These are phyloP conservation scores for Bombylius major DNA, from an alignment of 2,888 invertebrate genomes.

Conservation along the genomic window DNA sequence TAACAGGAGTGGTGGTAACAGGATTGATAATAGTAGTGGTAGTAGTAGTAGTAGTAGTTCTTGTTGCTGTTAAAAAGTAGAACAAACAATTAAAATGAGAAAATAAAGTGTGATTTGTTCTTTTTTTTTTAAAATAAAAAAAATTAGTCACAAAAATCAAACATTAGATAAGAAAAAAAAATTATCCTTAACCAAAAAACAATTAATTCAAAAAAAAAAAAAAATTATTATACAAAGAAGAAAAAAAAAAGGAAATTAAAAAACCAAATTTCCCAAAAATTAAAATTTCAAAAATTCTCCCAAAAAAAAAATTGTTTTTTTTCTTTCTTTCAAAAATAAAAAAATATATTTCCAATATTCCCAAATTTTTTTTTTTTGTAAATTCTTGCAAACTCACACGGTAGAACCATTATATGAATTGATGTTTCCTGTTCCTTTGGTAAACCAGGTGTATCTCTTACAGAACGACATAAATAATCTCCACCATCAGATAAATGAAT, in stretches of 20 bases:
- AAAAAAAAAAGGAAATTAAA: background rate
- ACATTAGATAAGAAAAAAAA: too few species aligned
- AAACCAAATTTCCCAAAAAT: too few species aligned
- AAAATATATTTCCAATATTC: background rate
- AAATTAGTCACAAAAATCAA: too few species aligned
- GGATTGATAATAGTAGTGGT: background rate
- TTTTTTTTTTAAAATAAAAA: too few species aligned
- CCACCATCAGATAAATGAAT: constrained; percentile 29
- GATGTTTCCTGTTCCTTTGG: background rate
- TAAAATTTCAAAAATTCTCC: too few species aligned
- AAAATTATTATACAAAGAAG: background rate
- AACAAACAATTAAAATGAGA: too few species aligned
- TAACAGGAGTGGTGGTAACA: background rate
- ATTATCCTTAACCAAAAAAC: background rate
- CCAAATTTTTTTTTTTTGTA: too few species aligned
- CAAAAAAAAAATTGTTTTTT: too few species aligned
- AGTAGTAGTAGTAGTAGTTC: background rate
- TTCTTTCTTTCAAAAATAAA: background rate
- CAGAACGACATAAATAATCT: constrained; percentile 23
- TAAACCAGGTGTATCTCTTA: background rate
- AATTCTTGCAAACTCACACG: background rate
- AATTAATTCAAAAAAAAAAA: too few species aligned
- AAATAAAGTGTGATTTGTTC: too few species aligned
- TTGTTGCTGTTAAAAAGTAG: too few species aligned
- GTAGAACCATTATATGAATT: background rate